phyloP scores from a whole-genome alignment of 2,888 invertebrate species.

The Philereme transversata region DNA sequence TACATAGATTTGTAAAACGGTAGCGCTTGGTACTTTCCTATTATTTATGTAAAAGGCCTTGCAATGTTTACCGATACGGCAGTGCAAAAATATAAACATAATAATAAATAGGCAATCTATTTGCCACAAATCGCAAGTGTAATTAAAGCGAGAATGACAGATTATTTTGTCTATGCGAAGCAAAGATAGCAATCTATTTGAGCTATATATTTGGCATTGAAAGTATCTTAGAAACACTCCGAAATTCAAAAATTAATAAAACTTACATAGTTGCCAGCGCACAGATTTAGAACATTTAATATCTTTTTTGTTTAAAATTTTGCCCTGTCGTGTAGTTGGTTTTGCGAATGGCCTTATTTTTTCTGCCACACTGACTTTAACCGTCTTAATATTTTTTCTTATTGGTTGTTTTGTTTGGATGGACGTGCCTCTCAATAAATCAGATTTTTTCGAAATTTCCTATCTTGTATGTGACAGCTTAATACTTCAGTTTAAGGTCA shows the following conservation, averaged over 20 bases:
- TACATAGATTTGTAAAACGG: constrained; percentile 17
- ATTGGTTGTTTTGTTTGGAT: constrained; percentile 35
- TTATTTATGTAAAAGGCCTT: constrained; percentile 12
- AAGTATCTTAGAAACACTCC: no score
- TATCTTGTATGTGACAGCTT: constrained; percentile 6
- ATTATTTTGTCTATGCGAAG: no score
- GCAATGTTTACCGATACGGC: constrained; percentile 10
- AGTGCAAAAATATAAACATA: background rate
- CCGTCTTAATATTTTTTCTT: constrained; percentile 28
- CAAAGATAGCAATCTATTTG: no score
- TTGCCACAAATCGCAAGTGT: no score
- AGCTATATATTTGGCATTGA: no score
- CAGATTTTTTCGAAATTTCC: constrained; percentile 2
- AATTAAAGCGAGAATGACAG: background rate
- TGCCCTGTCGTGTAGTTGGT: constrained; percentile 9
- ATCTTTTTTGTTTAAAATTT: background rate
- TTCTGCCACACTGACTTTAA: constrained; percentile 31
- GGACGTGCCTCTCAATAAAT: constrained; percentile 28
- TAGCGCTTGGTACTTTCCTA: constrained; percentile 12
- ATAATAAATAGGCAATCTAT: no score
- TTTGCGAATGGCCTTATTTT: constrained; percentile 11
- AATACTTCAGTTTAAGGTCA: constrained; percentile 28
- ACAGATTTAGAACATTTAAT: no score
- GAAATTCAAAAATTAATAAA: no score
- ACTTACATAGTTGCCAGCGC: no score